Conservation (phyloP, 2,113 vertebrate species). For the Pterocles gutturalis region DNA sequence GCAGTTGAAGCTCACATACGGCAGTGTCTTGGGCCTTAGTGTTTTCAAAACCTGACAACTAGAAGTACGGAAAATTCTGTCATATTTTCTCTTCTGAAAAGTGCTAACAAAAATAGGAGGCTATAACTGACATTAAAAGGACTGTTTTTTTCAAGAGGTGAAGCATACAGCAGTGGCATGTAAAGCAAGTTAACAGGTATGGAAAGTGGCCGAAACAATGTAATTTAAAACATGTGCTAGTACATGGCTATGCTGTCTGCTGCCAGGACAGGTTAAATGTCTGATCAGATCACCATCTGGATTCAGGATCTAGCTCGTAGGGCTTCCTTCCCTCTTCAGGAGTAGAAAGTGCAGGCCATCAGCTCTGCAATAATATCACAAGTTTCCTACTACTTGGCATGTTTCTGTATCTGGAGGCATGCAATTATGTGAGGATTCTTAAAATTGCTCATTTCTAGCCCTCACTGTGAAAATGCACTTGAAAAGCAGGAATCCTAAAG, state of each 20-base stretch:
- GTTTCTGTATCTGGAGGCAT: not conserved
- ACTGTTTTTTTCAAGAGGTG: not conserved
- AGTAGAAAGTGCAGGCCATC: not conserved
- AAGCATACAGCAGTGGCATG: not conserved
- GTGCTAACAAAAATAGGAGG: not conserved
- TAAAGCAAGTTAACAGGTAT: not conserved
- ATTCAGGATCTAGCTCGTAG: not conserved
- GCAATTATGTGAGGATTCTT: not conserved
- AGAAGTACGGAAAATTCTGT: not conserved
- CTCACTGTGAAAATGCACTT: not conserved
- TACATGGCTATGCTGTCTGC: not conserved
- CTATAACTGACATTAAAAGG: not conserved
- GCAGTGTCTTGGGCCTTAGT: not conserved
- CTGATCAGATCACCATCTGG: not conserved
- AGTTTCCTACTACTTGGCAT: accelerated
- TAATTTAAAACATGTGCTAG: not conserved
- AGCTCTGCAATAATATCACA: not conserved
- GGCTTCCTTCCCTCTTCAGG: not conserved
- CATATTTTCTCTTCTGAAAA: not conserved
- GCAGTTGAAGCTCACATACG: not conserved
- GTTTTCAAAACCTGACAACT: not conserved
- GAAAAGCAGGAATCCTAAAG: not conserved
- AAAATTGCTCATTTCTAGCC: not conserved
- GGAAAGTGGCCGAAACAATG: not conserved
- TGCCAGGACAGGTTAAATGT: not conserved